Conservation (phyloP, 2,113 vertebrate genomes). For the Calyptommatus sinebrachiatus region DNA sequence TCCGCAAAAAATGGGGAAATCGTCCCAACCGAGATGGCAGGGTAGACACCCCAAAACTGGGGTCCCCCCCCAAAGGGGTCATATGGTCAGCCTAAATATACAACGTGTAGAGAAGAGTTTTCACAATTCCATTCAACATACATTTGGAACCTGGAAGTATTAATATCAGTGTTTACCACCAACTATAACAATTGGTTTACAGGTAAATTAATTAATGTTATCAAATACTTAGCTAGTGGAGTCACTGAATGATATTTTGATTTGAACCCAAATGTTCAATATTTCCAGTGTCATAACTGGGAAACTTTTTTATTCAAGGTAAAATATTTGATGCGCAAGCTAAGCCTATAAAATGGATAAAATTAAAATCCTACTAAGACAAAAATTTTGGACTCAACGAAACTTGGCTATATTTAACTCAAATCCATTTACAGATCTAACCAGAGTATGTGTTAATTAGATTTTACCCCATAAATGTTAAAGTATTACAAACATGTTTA, state of each 20-base stretch:
- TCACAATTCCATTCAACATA: neutral
- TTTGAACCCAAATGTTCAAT: neutral
- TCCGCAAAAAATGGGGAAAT: no score
- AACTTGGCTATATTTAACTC: no score
- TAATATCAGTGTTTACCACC: neutral
- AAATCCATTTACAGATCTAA: no score
- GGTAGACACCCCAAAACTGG: no score
- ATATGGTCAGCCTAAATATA: no score
- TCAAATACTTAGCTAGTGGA: neutral
- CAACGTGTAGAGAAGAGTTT: neutral
- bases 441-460: no score
- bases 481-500: conserved; percentile 49
- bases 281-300: neutral
- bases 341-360: neutral
- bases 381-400: no score
- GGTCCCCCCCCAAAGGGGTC: no score
- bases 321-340: neutral
- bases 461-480: no score
- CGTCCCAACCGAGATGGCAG: no score
- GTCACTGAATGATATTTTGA: neutral
- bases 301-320: neutral
- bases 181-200: neutral
- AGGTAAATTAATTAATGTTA: neutral
- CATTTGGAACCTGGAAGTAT: neutral
- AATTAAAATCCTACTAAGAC: no score